Conservation (phyloP, 2,113 vertebrate genomes). For the Probosciger aterrimus region DNA sequence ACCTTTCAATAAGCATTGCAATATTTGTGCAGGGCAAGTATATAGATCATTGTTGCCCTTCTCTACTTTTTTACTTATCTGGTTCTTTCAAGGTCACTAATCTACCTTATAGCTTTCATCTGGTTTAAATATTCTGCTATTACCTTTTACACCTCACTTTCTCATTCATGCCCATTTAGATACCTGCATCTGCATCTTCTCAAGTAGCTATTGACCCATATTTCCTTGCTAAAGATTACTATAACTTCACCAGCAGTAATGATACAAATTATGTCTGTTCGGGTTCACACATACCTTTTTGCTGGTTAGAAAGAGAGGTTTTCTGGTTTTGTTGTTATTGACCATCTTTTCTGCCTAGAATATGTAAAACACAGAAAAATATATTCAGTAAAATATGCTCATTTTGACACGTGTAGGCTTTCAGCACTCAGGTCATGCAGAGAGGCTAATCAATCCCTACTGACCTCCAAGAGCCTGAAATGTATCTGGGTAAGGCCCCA, state of each 20-base stretch:
- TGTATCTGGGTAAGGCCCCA: not conserved
- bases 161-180: not conserved
- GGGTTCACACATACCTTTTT: not conserved
- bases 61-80: not conserved
- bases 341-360: not conserved
- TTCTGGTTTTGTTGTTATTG: constrained; percentile 1
- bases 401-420: not conserved
- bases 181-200: constrained; percentile 40
- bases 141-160: constrained; percentile 44
- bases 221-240: constrained; percentile 61
- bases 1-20: constrained; percentile 42
- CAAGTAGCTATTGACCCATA: constrained; percentile 42
- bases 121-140: constrained; percentile 61
- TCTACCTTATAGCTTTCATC: constrained; percentile 40
- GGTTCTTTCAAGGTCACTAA: constrained; percentile 52
- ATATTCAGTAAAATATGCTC: not conserved
- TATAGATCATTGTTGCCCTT: constrained; percentile 47
- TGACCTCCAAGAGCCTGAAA: not conserved
- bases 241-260: constrained; percentile 38
- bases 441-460: constrained; percentile 1
- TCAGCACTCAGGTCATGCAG: not conserved
- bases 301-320: not conserved
- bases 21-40: constrained; percentile 24
- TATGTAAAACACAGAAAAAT: not conserved
- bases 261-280: constrained; percentile 26